A percentile compares a stretch with the other conserved stretches of the same genome.
Conservation (phyloP, 2,797 vertebrate genomes). For the Parambassis ranga region DNA sequence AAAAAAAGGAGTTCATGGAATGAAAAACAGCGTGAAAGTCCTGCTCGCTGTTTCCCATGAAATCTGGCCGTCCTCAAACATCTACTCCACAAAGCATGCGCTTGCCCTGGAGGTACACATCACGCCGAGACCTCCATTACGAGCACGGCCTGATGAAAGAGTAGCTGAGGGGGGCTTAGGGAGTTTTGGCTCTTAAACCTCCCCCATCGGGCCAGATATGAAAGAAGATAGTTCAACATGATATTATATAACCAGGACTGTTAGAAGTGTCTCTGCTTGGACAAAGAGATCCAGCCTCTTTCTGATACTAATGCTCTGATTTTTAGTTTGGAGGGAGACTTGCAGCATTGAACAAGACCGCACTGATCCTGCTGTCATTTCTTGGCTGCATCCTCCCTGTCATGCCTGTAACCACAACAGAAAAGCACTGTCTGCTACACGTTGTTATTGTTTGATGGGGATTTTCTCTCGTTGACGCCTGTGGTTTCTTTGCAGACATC, state of each 20-base stretch:
- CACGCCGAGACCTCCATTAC: slow-evolving; percentile 64
- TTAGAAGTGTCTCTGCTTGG: slow-evolving; percentile 8
- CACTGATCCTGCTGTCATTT: background rate
- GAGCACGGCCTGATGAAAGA: slow-evolving; percentile 74
- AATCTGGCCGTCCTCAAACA: slow-evolving; percentile 52
- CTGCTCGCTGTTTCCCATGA: slow-evolving; percentile 69
- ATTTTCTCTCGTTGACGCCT: background rate
- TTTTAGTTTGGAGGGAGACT: background rate
- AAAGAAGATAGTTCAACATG: slow-evolving; percentile 52
- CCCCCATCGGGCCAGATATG: slow-evolving; percentile 53
- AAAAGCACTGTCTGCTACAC: background rate
- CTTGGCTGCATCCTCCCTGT: background rate
- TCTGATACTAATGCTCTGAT: background rate
- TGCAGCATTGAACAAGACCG: slow-evolving; percentile 2
- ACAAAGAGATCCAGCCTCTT: slow-evolving; percentile 5
- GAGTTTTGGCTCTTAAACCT: slow-evolving; percentile 51
- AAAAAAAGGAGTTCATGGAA: slow-evolving; percentile 25
- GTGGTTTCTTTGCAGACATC: slow-evolving; percentile 81
- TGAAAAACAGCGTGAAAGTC: slow-evolving; percentile 47
- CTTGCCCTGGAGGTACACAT: slow-evolving; percentile 57
- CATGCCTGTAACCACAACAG: background rate
- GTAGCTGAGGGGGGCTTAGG: slow-evolving; percentile 62
- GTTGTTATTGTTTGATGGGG: background rate
- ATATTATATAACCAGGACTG: slow-evolving; percentile 34
- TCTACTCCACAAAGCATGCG: slow-evolving; percentile 33